Evolutionary conservation across 1,140 invertebrate genomes (phyloP), one percentile per base, ranked within the genome.

Genomic region (Nylanderia fulva): DNA sequence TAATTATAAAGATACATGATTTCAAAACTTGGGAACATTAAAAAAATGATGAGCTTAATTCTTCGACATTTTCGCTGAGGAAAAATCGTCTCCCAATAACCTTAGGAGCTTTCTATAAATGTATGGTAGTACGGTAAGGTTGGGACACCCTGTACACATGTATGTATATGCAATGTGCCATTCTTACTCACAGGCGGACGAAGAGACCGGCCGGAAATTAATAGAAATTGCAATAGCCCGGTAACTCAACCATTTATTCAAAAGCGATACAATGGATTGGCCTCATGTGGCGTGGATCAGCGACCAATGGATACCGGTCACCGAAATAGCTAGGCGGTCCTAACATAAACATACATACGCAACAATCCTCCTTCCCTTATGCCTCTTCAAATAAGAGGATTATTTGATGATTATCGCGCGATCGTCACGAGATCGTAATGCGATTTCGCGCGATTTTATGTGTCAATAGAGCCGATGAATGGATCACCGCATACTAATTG

Each of bases 231-330:
- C 77, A 80, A 71, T 80, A 24, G 63, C 24, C 63, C 64, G 76
- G 48, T 80, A 80, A 69, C 76, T 80, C 76, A 33, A 80, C 56
- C 48, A 71, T 80, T 52, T 36, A 71, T 80, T 80, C 64, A 33
- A 33, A n/a, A 24, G 15, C 24, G 48, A 58, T 71, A 80, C 64
- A 80, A 71, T 80, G 48, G 77, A 80, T 80, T 80, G 77, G 15
- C 11, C 63, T 54, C 4, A 54, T n/a, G 15, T 13, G 42, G 13
- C 15, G n/a, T 39, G 33, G 7, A 69, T 63, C 45, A 24, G 24
- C 76, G 6, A 21, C 64, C 48, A 33, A 56, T 39, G 11, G 6
- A n/a, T 56, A 18, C 2, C 36, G n/a, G 18, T 80, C 58, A 48
- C 36, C 77, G 77, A 80, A 71, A 42, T 39, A 71, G 24, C 64